These are phyloP conservation scores for Schizopygopsis pylzovi DNA, from an alignment of 2,797 vertebrate genomes.

Conservation along the genomic window DNA sequence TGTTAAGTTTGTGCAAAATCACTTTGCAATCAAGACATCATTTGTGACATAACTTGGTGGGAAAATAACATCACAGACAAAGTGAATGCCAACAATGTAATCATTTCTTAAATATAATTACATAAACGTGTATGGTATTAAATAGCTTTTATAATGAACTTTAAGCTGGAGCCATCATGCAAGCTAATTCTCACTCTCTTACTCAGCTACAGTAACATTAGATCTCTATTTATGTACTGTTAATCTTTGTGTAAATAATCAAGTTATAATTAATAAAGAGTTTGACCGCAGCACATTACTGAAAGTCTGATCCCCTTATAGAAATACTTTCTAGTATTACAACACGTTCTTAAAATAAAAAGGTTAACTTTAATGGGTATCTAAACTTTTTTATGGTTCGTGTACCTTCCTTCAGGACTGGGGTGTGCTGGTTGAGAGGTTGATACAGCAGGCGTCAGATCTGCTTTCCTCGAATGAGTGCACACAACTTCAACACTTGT, in stretches of 20 bases:
- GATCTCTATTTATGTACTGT: constrained; percentile 8
- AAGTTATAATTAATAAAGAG: constrained; percentile 4
- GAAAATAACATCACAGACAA: background rate
- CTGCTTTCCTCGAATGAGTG: constrained; percentile 70
- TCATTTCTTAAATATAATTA: background rate
- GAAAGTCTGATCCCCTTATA: background rate
- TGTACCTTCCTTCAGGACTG: constrained; percentile 73
- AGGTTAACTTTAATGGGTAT: background rate
- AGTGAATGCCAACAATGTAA: background rate
- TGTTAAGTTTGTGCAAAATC: background rate
- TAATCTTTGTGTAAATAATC: constrained; percentile 13
- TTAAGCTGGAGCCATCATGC: background rate
- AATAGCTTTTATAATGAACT: background rate
- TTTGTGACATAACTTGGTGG: background rate
- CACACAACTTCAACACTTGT: constrained; percentile 73
- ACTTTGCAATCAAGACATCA: background rate
- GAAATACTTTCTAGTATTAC: background rate
- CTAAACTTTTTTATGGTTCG: background rate
- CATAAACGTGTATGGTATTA: background rate
- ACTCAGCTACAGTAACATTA: background rate
- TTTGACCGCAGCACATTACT: background rate
- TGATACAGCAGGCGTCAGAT: constrained; percentile 74
- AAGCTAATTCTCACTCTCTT: background rate
- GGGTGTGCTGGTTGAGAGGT: constrained; percentile 68
- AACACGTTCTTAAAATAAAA: background rate